phyloP scores from a whole-genome alignment of 2,797 vertebrate species.

The Trachops cirrhosus region DNA sequence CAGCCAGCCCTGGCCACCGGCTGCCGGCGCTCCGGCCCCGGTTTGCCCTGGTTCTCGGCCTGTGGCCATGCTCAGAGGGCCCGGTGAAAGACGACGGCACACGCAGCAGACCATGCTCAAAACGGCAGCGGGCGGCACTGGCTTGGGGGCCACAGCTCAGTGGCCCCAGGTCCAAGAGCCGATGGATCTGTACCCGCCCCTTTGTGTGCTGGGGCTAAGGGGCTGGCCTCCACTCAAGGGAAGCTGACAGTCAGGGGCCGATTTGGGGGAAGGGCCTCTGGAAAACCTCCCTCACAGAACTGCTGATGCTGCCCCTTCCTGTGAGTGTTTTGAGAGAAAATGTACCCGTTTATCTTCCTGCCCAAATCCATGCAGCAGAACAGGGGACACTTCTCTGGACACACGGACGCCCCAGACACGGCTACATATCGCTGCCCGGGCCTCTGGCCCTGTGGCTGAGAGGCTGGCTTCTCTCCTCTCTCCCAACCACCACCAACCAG shows the following conservation, averaged over 20 bases:
- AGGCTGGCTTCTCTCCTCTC: not conserved
- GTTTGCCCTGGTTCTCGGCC: not conserved
- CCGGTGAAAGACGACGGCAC: not conserved
- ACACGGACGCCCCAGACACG: rapidly evolving
- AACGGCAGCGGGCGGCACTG: not conserved
- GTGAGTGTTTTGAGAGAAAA: not conserved
- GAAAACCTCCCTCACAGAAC: not conserved
- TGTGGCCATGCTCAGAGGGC: not conserved
- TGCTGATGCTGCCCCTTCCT: not conserved
- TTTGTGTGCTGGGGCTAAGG: not conserved
- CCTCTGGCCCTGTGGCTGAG: not conserved
- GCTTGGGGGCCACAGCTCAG: not conserved
- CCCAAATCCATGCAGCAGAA: rapidly evolving
- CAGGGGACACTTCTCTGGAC: not conserved
- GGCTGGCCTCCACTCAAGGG: not conserved
- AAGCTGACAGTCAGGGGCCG: not conserved
- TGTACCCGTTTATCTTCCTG: not conserved
- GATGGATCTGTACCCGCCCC: rapidly evolving
- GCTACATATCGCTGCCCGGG: not conserved
- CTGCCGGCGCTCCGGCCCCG: not conserved
- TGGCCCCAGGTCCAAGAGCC: not conserved
- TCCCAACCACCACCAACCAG: rapidly evolving
- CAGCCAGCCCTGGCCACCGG: not conserved
- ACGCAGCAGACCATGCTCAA: not conserved
- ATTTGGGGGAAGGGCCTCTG: not conserved